Conservation (phyloP, 1,140 invertebrate species). For the Euura lappo region DNA sequence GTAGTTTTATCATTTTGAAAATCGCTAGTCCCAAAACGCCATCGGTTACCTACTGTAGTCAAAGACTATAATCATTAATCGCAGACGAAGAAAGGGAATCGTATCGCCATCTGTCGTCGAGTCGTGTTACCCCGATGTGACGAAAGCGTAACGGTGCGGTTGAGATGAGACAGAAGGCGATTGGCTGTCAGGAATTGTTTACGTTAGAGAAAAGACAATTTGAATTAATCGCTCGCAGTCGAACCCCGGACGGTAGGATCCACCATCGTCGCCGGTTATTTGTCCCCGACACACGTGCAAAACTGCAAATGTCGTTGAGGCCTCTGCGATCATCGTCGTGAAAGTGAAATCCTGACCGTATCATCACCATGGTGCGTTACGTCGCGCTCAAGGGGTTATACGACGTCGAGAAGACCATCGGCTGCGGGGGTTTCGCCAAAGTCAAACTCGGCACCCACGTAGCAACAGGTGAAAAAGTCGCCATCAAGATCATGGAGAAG, state of each 20-base stretch:
- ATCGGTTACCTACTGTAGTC: no score
- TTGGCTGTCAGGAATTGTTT: conserved; percentile 29
- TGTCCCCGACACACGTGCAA: no score
- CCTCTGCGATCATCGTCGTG: no score
- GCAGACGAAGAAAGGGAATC: no score
- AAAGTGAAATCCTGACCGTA: conserved; percentile 11
- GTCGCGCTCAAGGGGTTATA: conserved; percentile 68
- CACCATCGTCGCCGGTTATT: no score
- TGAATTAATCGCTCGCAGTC: background rate
- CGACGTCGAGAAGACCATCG: conserved; percentile 76
- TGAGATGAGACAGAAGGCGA: background rate
- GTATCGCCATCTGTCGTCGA: no score
- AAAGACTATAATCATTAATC: no score
- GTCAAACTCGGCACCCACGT: conserved; percentile 81
- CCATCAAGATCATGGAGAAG: conserved; percentile 90
- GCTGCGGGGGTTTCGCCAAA: conserved; percentile 81
- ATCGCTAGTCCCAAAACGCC: no score
- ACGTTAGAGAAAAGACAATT: conserved; percentile 24
- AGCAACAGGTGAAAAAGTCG: conserved; percentile 81
- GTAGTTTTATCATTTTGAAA: no score
- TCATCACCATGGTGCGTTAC: conserved; percentile 55
- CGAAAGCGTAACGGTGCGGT: background rate
- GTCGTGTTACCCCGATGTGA: no score
- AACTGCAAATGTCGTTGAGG: no score
- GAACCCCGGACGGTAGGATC: no score